phyloP scores from a whole-genome alignment of 1,140 invertebrate species.

The Branchinecta lindahli region DNA sequence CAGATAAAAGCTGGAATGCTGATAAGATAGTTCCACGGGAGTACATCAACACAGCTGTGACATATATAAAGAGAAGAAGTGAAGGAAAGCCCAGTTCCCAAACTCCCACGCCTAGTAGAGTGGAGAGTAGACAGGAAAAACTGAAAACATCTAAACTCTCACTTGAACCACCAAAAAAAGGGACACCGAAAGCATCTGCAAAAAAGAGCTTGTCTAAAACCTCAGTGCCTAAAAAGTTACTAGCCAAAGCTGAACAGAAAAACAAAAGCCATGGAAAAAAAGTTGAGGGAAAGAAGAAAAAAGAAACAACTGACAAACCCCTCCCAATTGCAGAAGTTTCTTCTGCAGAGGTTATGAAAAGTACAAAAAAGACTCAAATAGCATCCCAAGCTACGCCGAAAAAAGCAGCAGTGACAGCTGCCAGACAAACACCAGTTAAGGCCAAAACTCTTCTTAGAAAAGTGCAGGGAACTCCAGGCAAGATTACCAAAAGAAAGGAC shows the following conservation, averaged over 20 bases:
- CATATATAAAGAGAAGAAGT: background rate
- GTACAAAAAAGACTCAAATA: background rate
- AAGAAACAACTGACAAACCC: background rate
- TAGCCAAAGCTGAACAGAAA: background rate
- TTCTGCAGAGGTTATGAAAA: background rate
- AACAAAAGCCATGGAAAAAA: background rate
- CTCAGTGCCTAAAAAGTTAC: background rate
- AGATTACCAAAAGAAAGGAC: background rate
- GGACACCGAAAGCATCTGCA: background rate
- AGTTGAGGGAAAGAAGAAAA: background rate
- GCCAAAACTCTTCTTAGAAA: background rate
- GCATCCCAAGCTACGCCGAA: background rate
- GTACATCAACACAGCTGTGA: background rate
- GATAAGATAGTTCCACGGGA: background rate
- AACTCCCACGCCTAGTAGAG: background rate
- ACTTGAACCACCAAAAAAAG: background rate
- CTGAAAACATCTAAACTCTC: background rate
- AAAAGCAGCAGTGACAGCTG: background rate
- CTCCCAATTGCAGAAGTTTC: background rate
- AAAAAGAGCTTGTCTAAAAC: background rate
- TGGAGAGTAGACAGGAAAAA: background rate
- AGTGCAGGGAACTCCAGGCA: slow-evolving; percentile 1
- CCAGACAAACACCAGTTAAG: background rate
- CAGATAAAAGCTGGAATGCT: background rate
- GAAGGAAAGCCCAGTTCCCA: background rate